Conservation (phyloP, 2,113 vertebrate species). For the Saccopteryx leptura region DNA sequence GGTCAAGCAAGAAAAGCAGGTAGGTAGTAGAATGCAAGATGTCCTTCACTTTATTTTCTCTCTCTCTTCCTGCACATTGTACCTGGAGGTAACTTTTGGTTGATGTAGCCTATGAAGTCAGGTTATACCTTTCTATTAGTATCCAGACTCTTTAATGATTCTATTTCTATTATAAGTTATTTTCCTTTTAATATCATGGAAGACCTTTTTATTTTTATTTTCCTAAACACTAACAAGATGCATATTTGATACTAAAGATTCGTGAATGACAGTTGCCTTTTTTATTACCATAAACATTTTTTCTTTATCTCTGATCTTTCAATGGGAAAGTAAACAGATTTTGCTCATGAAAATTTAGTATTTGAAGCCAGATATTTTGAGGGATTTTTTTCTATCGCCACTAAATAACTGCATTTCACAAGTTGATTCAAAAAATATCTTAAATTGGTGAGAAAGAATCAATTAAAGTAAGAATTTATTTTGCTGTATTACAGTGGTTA, state of each 20-base stretch:
- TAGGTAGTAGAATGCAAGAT: neutral
- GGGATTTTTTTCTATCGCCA: conserved; percentile 72
- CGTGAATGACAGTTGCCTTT: conserved; percentile 46
- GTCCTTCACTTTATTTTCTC: neutral
- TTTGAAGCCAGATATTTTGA: conserved; percentile 75
- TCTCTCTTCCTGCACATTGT: neutral
- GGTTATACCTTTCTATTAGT: neutral
- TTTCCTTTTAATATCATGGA: conserved; percentile 26
- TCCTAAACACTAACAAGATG: conserved; percentile 35
- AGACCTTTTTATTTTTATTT: conserved; percentile 29
- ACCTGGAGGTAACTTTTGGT: neutral
- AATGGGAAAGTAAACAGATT: conserved; percentile 80
- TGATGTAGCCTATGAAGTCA: neutral
- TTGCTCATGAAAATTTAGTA: conserved; percentile 82
- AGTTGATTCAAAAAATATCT: conserved; percentile 75
- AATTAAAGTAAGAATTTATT: conserved; percentile 61
- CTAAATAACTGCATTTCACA: conserved; percentile 73
- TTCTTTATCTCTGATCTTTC: conserved; percentile 77
- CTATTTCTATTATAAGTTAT: neutral
- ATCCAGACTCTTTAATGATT: neutral
- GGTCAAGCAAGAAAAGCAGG: neutral
- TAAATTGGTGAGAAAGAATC: conserved; percentile 67
- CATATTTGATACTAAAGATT: conserved; percentile 54
- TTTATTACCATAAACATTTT: conserved; percentile 74
- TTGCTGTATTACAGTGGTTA: conserved; percentile 31